These are phyloP conservation scores for Pseudochromis fuscus DNA, from an alignment of 2,797 vertebrate genomes.

Conservation along the genomic window DNA sequence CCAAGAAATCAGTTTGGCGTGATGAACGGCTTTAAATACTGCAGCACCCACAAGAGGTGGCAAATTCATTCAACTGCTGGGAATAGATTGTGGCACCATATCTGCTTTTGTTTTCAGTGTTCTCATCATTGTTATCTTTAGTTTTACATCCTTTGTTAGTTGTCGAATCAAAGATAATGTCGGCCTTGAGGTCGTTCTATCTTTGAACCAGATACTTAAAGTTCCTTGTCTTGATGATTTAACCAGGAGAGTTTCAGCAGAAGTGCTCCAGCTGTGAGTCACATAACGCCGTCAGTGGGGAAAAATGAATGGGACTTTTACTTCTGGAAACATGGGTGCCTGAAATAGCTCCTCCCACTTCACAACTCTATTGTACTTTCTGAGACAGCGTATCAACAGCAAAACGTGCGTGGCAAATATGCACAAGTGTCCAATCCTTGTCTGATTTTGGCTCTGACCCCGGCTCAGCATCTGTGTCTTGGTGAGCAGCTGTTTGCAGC, in stretches of 20 bases:
- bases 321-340: background rate
- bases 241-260: background rate
- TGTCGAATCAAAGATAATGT: no score
- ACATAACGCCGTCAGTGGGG: background rate
- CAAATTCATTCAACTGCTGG: background rate
- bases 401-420: background rate
- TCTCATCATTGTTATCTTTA: no score
- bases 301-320: background rate
- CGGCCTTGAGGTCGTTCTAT: no score
- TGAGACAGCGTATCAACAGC: background rate
- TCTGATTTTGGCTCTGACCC: no score
- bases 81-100: background rate
- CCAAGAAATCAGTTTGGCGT: background rate
- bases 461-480: no score
- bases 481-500: background rate
- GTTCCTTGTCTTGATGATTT: background rate
- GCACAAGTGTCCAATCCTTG: no score
- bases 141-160: no score
- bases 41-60: no score
- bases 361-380: background rate
- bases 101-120: no score
- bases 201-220: background rate
- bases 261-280: background rate
- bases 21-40: background rate
- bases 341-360: background rate